Evolutionary conservation across 2,888 invertebrate genomes (phyloP).

Genomic region (Timema podura): DNA sequence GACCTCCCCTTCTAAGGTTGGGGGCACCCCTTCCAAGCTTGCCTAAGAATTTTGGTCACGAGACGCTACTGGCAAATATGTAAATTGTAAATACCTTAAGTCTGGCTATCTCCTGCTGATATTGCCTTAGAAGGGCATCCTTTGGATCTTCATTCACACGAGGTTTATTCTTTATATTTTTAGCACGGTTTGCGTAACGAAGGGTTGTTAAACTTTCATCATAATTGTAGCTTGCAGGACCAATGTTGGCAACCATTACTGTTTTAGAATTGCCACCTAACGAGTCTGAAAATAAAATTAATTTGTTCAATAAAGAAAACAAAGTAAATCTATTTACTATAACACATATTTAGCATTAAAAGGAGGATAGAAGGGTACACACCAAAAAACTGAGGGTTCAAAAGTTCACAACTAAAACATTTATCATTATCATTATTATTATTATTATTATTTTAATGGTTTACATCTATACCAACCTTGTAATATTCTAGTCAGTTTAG

Average conservation of each 20-base stretch:
- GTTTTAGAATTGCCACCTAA: conserved; percentile 98
- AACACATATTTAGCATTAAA: no score
- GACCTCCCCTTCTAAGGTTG: no score
- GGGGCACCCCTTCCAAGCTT: no score
- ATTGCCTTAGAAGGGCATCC: conserved; percentile 91
- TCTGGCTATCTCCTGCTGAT: conserved; percentile 90
- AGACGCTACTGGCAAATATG: no score
- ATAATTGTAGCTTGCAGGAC: conserved; percentile 96
- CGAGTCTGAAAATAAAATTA: conserved; percentile 60
- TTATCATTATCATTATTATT: no score
- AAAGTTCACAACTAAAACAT: no score
- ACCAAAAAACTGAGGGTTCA: no score
- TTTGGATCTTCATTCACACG: conserved; percentile 99
- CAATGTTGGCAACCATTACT: conserved; percentile 98
- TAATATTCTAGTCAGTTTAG: conserved; percentile 90
- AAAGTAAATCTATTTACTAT: no score
- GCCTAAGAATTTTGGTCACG: no score
- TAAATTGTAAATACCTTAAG: conserved; percentile 45
- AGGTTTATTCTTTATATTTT: conserved; percentile 98
- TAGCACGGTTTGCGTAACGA: conserved; percentile 93
- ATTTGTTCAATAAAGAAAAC: neutral
- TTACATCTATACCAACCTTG: conserved; percentile 51
- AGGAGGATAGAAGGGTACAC: no score
- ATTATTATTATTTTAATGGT: no score
- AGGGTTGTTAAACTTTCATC: conserved; percentile 97